phyloP scores from a whole-genome alignment of 2,797 vertebrate species.

The Eospalax fontanierii region DNA sequence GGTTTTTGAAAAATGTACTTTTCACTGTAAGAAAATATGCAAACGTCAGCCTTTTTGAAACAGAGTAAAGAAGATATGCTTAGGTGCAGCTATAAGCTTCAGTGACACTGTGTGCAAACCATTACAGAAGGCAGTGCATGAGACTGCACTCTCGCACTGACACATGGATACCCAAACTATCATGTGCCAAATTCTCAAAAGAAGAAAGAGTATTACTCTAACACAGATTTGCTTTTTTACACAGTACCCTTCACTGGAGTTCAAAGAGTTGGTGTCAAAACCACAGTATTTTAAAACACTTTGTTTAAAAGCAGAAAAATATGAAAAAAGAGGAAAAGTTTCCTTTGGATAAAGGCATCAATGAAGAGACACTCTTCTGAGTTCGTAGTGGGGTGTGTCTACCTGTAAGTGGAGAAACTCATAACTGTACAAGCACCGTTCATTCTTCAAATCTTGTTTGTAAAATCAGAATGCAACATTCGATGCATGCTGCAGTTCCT shows the following conservation, averaged over 20 bases:
- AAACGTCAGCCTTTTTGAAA: slow-evolving; percentile 28
- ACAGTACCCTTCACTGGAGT: background rate
- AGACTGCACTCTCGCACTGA: background rate
- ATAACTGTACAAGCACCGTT: background rate
- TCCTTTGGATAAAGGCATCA: background rate
- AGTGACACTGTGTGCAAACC: background rate
- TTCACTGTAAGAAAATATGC: background rate
- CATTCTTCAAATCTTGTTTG: background rate
- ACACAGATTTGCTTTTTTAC: background rate
- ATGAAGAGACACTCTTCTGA: background rate
- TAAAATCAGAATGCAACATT: background rate
- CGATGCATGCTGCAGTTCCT: background rate
- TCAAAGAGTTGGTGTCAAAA: background rate
- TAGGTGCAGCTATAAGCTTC: background rate
- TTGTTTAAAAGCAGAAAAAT: slow-evolving; percentile 31
- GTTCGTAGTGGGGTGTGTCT: background rate
- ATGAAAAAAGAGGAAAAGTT: background rate
- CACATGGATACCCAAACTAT: background rate
- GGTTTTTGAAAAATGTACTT: background rate
- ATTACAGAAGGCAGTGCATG: background rate
- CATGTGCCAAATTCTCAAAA: background rate
- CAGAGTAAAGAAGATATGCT: background rate
- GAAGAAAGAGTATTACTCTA: background rate
- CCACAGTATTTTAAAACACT: background rate
- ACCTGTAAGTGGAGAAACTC: background rate